Evolutionary conservation across 2,797 vertebrate species (phyloP).

Genomic region (Spheniscus humboldti): DNA sequence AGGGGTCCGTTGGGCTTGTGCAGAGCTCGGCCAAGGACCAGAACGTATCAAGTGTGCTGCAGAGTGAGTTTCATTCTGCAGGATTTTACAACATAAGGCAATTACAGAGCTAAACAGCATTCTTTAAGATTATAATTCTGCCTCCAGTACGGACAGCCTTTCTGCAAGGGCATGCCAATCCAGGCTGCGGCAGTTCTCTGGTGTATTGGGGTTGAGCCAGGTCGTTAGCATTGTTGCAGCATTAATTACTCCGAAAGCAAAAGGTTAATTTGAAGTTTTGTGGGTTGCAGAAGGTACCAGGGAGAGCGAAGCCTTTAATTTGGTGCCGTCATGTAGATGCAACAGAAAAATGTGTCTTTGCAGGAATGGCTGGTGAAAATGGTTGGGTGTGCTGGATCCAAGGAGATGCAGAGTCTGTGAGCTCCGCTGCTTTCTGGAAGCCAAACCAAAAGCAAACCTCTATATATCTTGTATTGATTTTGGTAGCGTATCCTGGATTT

Average conservation of each 20-base stretch:
- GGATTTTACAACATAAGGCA: not conserved
- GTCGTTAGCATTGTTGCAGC: not conserved
- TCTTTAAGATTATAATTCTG: not conserved
- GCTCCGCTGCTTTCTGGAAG: not conserved
- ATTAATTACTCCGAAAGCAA: not conserved
- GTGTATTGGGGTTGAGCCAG: not conserved
- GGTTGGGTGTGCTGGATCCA: not conserved
- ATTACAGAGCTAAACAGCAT: not conserved
- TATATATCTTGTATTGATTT: not conserved
- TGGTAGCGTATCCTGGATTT: not conserved
- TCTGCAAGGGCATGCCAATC: not conserved
- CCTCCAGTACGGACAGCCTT: not conserved
- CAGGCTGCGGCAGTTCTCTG: not conserved
- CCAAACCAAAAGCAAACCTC: not conserved
- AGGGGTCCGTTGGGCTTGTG: not conserved
- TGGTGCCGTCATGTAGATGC: not conserved
- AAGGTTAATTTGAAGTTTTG: slow-evolving; percentile 8
- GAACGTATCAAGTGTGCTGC: not conserved
- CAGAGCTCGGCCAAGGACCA: not conserved
- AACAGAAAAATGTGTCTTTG: not conserved
- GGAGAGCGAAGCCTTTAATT: not conserved
- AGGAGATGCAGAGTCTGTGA: not conserved
- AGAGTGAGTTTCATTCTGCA: not conserved
- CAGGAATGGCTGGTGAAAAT: not conserved
- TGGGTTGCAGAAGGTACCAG: not conserved